Base-by-base conservation (phyloP, 2,797 vertebrate species). In the Pristis pectinata region DNA sequence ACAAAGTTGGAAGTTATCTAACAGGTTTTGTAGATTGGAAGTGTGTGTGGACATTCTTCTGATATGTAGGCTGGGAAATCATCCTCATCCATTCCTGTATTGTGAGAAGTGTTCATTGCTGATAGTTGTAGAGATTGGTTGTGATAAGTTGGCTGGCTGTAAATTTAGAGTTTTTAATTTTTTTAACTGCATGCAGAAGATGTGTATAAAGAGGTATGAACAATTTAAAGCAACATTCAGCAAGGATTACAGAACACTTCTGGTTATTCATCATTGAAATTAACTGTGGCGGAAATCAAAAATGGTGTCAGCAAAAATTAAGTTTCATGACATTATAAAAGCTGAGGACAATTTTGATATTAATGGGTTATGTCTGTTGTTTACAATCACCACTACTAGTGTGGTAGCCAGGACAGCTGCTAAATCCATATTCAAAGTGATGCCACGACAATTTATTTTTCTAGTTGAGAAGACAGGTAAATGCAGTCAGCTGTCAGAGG, bases 381-480 rank as follows among this genome's bases (percentile, higher is more conserved):
- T 94, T 94, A 27, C 24, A 30, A 17, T 44, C 44, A 15, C 30
- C 70, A 94, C 72, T 70, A 9, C 7, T 56, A 37, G 10, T 22
- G 6, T 27, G 22, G 13, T 0, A 11, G 44, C 24, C 41, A 30
- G 67, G 11, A 41, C 49, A 70, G 41, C 70, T 76, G 49, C 70
- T 94, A 17, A 94, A 53, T 94, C 44, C 64, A n/a, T 74, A 76
- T 53, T 94, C 41, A 53, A 44, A 34, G 92, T 74, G 94, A 56
- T 56, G 70, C 44, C 24, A n/a, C 64, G 94, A 94, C 70, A 94
- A 10, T 76, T 76, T 94, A 94, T 30, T 56, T 74, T 30, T 94
- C 44, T 19, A 15, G 92, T 74, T 34, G 27, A 49, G 2, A 8
- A 53, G 44, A 7, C 70, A n/a, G 27, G 67, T 74, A 74, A 74